phyloP scores from a whole-genome alignment of 2,113 vertebrate genomes.

The Phalacrocorax brasilianus region DNA sequence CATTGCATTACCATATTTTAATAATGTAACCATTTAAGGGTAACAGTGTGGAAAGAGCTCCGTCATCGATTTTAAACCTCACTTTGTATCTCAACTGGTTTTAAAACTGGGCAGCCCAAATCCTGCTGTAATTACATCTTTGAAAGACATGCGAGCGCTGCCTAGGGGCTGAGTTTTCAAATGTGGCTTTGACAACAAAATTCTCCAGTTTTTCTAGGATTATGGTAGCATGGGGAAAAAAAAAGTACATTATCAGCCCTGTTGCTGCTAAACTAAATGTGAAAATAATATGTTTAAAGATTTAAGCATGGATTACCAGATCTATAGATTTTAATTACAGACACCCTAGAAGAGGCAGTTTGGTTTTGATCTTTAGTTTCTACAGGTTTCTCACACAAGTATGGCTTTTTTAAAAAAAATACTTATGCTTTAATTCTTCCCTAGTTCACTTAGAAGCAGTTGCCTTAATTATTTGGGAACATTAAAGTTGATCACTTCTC shows the following conservation, averaged over 20 bases:
- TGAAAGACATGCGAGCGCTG: background rate
- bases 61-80: slow-evolving; percentile 13
- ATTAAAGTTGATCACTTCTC: background rate
- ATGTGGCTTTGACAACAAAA: background rate
- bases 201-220: background rate
- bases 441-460: background rate
- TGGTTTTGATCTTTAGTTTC: background rate
- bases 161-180: background rate
- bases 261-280: background rate
- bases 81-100: background rate
- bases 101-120: slow-evolving; percentile 1
- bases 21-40: slow-evolving; percentile 13
- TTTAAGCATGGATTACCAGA: background rate
- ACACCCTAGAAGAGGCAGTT: background rate
- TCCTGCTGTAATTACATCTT: background rate
- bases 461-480: background rate
- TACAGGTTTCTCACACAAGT: background rate
- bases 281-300: background rate
- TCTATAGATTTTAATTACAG: background rate
- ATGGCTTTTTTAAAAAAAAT: background rate
- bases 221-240: background rate
- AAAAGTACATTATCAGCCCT: background rate
- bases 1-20: slow-evolving; percentile 28
- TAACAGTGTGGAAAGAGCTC: slow-evolving; percentile 15
- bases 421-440: background rate